Percentiles rank a stretch among this genome's conserved stretches.
Conservation (phyloP, 2,113 vertebrate species). For the Odobenus rosmarus region DNA sequence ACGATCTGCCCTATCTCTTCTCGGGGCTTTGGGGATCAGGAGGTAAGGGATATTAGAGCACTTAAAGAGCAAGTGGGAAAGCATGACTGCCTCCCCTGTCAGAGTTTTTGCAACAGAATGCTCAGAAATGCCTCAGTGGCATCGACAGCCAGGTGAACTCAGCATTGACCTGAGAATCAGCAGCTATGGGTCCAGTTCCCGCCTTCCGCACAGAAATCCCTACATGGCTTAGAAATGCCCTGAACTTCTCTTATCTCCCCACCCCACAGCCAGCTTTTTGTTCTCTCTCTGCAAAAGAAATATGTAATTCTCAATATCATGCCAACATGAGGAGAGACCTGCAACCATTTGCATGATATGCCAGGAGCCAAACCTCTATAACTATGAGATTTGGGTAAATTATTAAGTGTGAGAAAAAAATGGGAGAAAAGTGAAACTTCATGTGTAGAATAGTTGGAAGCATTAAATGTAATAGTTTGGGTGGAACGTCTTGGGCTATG, state of each 20-base stretch:
- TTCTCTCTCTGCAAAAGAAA: background rate
- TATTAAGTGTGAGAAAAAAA: background rate
- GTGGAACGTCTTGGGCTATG: background rate
- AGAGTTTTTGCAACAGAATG: background rate
- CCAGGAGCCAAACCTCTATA: background rate
- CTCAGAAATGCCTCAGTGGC: background rate
- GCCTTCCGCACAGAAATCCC: background rate
- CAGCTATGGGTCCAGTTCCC: background rate
- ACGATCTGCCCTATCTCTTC: background rate
- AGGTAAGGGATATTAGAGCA: background rate
- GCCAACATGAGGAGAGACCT: background rate
- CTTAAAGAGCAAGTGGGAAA: background rate
- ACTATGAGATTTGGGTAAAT: background rate
- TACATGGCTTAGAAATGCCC: background rate
- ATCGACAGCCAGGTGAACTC: background rate
- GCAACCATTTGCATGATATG: background rate
- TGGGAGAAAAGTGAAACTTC: background rate
- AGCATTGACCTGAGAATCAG: background rate
- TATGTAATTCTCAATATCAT: background rate
- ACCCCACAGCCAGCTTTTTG: background rate
- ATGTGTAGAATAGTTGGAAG: background rate
- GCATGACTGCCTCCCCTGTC: background rate
- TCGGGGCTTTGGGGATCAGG: background rate
- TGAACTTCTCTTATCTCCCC: background rate
- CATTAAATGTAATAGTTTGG: background rate